A percentile compares a stretch with the other conserved stretches of the same genome.
Conservation (phyloP, 2,888 invertebrate genomes). For the Hyposoter dolosus region DNA sequence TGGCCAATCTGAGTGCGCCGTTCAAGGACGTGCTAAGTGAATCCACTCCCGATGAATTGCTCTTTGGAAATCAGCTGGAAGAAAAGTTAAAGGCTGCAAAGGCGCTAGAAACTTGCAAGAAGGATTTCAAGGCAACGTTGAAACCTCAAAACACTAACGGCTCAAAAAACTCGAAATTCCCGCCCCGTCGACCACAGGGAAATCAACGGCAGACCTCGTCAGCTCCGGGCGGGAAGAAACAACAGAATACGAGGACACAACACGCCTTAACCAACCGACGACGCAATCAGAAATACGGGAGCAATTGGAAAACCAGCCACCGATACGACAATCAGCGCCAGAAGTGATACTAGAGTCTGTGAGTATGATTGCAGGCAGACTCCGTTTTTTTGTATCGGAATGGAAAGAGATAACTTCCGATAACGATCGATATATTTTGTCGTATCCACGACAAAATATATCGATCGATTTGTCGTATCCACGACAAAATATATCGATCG, state of each 20-base stretch:
- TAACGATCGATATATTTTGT: conserved; percentile 32
- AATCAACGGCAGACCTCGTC: conserved; percentile 25
- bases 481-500: no score
- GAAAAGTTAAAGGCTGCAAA: conserved; percentile 57
- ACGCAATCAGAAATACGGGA: no score
- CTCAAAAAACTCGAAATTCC: conserved; percentile 50
- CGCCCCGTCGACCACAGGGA: conserved; percentile 36
- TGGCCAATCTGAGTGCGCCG: conserved; percentile 26
- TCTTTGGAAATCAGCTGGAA: no score
- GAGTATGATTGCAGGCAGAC: conserved; percentile 41
- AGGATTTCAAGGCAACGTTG: conserved; percentile 30
- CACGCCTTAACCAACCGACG: background rate
- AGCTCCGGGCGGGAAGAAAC: conserved; percentile 26
- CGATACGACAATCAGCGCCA: conserved; percentile 22
- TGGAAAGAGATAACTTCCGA: conserved; percentile 41
- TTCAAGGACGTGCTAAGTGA: conserved; percentile 33
- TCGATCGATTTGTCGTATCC: no score
- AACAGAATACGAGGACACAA: background rate
- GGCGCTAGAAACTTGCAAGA: conserved; percentile 6
- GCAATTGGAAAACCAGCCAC: conserved; percentile 30
- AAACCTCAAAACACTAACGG: no score
- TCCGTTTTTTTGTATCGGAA: conserved; percentile 11
- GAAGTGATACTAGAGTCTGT: conserved; percentile 11
- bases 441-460: conserved; percentile 27
- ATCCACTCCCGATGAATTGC: conserved; percentile 40